phyloP scores from a whole-genome alignment of 2,797 vertebrate species.

The Uromys caudimaculatus region DNA sequence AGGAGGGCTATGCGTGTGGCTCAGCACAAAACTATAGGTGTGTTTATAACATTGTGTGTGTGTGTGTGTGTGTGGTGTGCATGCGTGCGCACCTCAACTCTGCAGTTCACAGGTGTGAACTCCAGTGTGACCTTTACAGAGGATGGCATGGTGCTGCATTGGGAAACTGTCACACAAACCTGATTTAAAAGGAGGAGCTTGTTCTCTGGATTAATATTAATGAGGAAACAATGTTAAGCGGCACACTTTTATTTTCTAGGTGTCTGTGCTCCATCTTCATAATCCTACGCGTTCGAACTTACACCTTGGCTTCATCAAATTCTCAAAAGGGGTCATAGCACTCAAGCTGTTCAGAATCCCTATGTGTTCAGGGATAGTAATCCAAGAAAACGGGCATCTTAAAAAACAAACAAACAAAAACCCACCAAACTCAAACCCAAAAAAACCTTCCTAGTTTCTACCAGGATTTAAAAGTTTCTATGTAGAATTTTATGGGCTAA shows the following conservation, averaged over 20 bases:
- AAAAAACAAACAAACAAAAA: neutral
- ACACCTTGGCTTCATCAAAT: neutral
- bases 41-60: neutral
- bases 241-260: constrained; percentile 16
- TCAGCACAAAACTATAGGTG: neutral
- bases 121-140: neutral
- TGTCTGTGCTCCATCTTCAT: neutral
- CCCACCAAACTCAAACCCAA: neutral
- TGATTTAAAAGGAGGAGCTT: neutral
- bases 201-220: neutral
- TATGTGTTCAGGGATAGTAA: neutral
- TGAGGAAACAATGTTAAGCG: neutral
- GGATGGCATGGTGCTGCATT: neutral
- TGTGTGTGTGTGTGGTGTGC: neutral
- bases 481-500: neutral
- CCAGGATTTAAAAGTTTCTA: neutral
- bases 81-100: neutral
- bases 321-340: neutral
- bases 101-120: neutral
- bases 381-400: neutral
- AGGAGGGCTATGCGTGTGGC: neutral
- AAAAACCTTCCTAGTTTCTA: neutral
- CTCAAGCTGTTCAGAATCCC: constrained; percentile 1
- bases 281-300: neutral
- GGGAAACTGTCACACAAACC: no score